phyloP scores from a whole-genome alignment of 2,113 vertebrate genomes.

The Candoia aspera region DNA sequence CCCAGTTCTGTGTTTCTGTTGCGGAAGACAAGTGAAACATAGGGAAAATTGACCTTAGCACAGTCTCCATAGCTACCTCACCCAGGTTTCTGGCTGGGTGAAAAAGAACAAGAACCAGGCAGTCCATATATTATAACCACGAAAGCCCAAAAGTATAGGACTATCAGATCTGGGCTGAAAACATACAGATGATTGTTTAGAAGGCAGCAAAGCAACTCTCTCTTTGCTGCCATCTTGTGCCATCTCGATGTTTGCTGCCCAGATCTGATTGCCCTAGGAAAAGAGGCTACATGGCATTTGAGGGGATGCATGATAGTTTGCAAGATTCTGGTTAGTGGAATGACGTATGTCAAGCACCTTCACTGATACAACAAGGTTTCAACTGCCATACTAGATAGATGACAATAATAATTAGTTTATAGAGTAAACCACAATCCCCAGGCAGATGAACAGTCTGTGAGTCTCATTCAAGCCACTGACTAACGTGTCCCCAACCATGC shows the following conservation, averaged over 20 bases:
- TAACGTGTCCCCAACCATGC: background rate
- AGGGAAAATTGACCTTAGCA: no score
- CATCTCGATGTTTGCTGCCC: background rate
- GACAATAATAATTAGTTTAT: background rate
- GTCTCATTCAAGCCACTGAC: background rate
- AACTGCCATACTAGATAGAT: background rate
- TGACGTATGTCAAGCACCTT: background rate
- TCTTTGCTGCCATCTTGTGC: background rate
- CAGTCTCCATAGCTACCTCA: no score
- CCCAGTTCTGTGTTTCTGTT: no score
- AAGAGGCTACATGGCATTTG: background rate
- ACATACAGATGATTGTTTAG: background rate
- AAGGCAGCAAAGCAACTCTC: background rate
- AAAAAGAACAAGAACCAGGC: no score
- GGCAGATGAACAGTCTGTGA: background rate
- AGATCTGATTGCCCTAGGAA: background rate
- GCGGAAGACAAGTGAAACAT: no score
- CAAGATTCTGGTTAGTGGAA: background rate
- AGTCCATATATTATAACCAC: background rate
- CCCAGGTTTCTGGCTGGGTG: no score
- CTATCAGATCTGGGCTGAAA: background rate
- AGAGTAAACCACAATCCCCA: background rate
- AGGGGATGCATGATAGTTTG: background rate
- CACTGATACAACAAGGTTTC: background rate
- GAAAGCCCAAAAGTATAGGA: background rate